Evolutionary conservation across 2,888 invertebrate species (phyloP).

Genomic region (Ditula angustiorana): DNA sequence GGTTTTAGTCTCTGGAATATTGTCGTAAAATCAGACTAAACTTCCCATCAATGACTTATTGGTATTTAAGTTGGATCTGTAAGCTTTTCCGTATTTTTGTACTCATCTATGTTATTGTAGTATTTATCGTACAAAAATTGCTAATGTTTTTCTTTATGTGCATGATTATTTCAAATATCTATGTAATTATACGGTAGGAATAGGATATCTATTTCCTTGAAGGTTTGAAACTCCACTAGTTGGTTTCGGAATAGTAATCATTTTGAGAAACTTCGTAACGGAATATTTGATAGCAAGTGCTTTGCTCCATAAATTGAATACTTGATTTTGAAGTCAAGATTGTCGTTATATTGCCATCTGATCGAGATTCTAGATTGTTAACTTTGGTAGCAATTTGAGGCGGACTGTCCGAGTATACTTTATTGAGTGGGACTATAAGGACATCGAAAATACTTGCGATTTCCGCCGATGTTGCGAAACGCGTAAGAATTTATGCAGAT

Average conservation of each 20-base stretch:
- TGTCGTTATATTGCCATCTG: conserved; percentile 62
- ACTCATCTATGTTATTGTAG: too few species aligned
- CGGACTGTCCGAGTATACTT: conserved; percentile 61
- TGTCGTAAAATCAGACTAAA: too few species aligned
- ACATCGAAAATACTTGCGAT: conserved; percentile 53
- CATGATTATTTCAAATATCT: too few species aligned
- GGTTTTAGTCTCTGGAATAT: too few species aligned
- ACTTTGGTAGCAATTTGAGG: conserved; percentile 70
- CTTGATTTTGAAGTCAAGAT: conserved; percentile 53
- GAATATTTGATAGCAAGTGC: conserved; percentile 66
- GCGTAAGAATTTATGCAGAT: conserved; percentile 69
- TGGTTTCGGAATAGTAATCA: conserved; percentile 39
- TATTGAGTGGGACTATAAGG: conserved; percentile 53
- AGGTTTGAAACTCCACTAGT: neutral
- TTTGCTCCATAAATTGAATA: conserved; percentile 64
- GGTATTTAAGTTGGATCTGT: too few species aligned
- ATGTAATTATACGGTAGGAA: too few species aligned
- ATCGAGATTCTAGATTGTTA: conserved; percentile 64
- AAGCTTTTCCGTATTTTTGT: too few species aligned
- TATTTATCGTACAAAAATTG: too few species aligned
- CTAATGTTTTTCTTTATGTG: too few species aligned
- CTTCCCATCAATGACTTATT: too few species aligned
- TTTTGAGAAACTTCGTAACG: conserved; percentile 50
- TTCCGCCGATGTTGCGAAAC: conserved; percentile 62
- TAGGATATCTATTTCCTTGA: too few species aligned